phyloP scores from a whole-genome alignment of 2,888 invertebrate genomes.

The Zeuzera pyrina region DNA sequence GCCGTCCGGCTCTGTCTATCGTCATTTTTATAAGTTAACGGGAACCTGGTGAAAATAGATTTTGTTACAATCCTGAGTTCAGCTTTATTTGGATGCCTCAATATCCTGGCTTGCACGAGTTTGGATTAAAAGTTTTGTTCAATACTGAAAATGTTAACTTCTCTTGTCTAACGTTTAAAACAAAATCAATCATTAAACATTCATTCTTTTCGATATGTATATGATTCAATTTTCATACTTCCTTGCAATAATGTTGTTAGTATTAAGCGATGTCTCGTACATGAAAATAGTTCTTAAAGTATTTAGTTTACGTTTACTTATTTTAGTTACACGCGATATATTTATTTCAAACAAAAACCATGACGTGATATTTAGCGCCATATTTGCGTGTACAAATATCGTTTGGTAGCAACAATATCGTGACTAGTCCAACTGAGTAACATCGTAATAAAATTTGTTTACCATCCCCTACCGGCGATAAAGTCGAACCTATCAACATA shows the following conservation, averaged over 20 bases:
- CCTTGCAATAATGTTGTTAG: no score
- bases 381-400: conserved; percentile 47
- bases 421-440: conserved; percentile 46
- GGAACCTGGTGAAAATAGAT: conserved; percentile 46
- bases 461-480: conserved; percentile 30
- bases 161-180: conserved; percentile 7
- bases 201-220: no score
- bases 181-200: no score
- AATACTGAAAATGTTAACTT: conserved; percentile 10
- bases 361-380: conserved; percentile 25
- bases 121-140: conserved; percentile 17
- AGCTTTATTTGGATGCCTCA: conserved; percentile 16
- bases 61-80: conserved; percentile 8
- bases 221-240: no score
- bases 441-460: conserved; percentile 52
- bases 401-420: conserved; percentile 42
- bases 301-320: no score
- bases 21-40: conserved; percentile 42
- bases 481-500: no score
- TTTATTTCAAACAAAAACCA: conserved; percentile 4
- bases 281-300: no score
- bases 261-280: no score
- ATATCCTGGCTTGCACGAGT: conserved; percentile 37
- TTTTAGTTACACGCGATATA: conserved; percentile 1
- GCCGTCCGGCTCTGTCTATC: conserved; percentile 56